phyloP scores from a whole-genome alignment of 1,140 invertebrate species.

The Dreissena polymorpha region DNA sequence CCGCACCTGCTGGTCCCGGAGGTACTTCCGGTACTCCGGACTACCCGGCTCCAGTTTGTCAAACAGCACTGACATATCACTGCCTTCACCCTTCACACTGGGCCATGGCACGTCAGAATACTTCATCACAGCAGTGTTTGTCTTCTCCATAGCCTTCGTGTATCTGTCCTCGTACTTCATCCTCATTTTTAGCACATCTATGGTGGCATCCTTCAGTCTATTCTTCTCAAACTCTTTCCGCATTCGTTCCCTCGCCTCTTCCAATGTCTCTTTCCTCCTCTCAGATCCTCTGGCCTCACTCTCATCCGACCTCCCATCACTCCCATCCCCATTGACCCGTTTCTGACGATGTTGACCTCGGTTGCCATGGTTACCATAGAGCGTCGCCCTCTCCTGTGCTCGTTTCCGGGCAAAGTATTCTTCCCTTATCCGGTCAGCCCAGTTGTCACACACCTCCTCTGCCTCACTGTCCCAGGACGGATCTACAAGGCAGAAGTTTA shows the following conservation, averaged over 20 bases:
- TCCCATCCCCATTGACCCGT: not conserved
- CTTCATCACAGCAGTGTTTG: conserved; percentile 34
- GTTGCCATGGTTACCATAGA: conserved; percentile 4
- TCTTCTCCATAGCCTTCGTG: conserved; percentile 31
- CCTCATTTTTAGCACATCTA: conserved; percentile 47
- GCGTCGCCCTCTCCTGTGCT: conserved; percentile 28
- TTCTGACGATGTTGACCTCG: conserved; percentile 14
- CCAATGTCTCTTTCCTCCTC: conserved; percentile 42
- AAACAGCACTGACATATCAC: conserved; percentile 63
- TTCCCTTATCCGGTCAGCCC: conserved; percentile 61
- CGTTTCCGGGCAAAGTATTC: conserved; percentile 45
- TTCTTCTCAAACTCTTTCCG: conserved; percentile 61
- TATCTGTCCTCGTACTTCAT: conserved; percentile 61
- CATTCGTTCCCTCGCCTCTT: conserved; percentile 55
- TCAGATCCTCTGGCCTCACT: conserved; percentile 7
- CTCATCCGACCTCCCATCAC: conserved; percentile 29
- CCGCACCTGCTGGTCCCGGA: conserved; percentile 69
- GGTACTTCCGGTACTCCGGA: conserved; percentile 63
- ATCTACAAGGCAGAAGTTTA: conserved; percentile 4
- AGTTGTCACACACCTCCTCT: conserved; percentile 63
- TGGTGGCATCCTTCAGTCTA: conserved; percentile 41
- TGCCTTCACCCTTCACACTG: conserved; percentile 46
- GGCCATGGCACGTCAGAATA: conserved; percentile 75
- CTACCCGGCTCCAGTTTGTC: conserved; percentile 55
- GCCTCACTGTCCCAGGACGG: not conserved